Evolutionary conservation across 2,888 invertebrate species (phyloP).

Genomic region (Cheilosia vulpina): DNA sequence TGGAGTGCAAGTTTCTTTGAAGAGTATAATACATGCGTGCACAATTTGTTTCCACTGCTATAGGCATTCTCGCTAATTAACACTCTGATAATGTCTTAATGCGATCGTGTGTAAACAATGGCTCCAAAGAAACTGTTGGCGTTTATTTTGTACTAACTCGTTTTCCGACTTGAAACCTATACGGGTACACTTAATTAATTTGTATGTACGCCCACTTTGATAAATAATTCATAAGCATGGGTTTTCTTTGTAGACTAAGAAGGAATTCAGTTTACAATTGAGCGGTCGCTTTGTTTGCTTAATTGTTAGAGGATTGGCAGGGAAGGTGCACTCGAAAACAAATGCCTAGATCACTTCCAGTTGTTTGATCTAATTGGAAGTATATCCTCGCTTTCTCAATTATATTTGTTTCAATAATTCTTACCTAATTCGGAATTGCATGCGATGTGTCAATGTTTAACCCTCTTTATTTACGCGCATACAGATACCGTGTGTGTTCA

Average conservation of each 20-base stretch:
- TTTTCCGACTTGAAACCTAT: neutral
- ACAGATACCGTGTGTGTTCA: neutral
- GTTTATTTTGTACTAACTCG: neutral
- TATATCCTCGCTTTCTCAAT: neutral
- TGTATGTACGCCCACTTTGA: conserved; percentile 9
- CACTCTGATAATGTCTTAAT: conserved; percentile 2
- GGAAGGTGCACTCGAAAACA: neutral
- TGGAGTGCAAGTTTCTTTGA: neutral
- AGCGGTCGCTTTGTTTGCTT: neutral
- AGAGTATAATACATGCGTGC: neutral
- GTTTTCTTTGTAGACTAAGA: conserved; percentile 6
- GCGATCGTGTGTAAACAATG: conserved; percentile 14
- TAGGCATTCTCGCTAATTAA: conserved; percentile 13
- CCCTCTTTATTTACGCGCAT: conserved; percentile 3
- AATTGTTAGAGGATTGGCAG: neutral
- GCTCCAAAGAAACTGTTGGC: neutral
- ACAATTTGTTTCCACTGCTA: neutral
- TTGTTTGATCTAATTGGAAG: too few species aligned
- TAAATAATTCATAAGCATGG: conserved; percentile 24
- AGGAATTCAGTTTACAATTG: neutral
- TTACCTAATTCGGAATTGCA: neutral
- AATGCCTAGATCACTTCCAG: too few species aligned
- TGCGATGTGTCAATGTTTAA: conserved; percentile 4
- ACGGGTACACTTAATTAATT: conserved; percentile 10
- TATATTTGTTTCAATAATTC: neutral